Percentiles rank a stretch among this genome's conserved stretches.
phyloP scores from a whole-genome alignment of 1,140 invertebrate genomes.

The Drosophila teissieri region DNA sequence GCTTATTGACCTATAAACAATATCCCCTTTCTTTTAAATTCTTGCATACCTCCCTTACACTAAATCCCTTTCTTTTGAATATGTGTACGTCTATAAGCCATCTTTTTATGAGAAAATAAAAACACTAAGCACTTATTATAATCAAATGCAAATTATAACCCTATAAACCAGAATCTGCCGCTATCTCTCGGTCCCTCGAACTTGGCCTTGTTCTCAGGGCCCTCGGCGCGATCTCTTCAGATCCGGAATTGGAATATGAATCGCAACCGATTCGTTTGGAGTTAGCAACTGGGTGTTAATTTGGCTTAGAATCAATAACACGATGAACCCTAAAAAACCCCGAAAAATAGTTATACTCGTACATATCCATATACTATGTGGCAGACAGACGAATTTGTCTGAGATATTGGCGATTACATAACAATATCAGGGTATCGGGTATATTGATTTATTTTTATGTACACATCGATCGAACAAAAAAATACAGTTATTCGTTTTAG shows the following conservation, averaged over 20 bases:
- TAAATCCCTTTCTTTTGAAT: too few relatives aligned
- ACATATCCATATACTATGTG: neutral
- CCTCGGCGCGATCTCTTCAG: conserved; percentile 3
- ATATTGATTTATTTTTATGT: conserved; percentile 46
- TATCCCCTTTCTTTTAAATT: too few relatives aligned
- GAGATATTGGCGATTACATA: conserved; percentile 58
- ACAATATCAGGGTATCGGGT: conserved; percentile 13
- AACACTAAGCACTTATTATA: neutral
- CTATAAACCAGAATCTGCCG: too few relatives aligned
- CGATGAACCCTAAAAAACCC: conserved; percentile 46
- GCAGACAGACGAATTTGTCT: conserved; percentile 44
- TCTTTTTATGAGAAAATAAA: neutral
- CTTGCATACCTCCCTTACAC: neutral
- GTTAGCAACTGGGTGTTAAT: conserved; percentile 67
- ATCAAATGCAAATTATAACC: neutral
- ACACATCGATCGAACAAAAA: conserved; percentile 42
- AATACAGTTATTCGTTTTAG: conserved; percentile 55
- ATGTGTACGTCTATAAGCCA: too few relatives aligned
- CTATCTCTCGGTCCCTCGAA: too few relatives aligned
- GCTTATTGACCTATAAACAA: too few relatives aligned
- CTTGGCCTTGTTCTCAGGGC: conserved; percentile 1
- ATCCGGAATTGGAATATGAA: conserved; percentile 27
- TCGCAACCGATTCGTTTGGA: conserved; percentile 43
- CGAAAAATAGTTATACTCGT: neutral
- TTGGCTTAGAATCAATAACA: conserved; percentile 49